Evolutionary conservation across 1,140 invertebrate species (phyloP), one percentile per base, ranked within the genome.

Genomic region (Macrobrachium rosenbergii): DNA sequence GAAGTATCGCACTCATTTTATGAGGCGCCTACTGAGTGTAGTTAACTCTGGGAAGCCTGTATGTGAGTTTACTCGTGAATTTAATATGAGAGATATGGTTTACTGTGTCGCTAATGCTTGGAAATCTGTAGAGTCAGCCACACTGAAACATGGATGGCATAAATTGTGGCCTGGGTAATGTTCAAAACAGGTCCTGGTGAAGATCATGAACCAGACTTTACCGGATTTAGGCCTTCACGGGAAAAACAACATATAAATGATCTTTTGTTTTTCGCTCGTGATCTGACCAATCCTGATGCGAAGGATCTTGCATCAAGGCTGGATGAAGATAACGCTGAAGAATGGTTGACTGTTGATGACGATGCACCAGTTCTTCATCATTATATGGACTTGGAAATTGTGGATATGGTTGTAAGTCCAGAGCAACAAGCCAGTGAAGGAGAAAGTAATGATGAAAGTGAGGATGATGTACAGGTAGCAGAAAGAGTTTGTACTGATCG

Each of bases 141-240:
- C 80, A 69, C 37, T 82, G 21, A 82, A 59, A 72, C 67, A 69
- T 23, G 63, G 63, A 11, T 82, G 80, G 80, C 80, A 82, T n/a
- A 82, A 82, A 21, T 23, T 82, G 80, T 82, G 80, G 80, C 37
- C 80, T 52, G 12, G 5, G 0, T 72, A 43, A 82, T 82, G 64
- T 72, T 82, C 14, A 37, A 6, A 43, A 16, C 37, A 23, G 59
- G 45, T 28, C 16, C 60, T 3, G 14, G 12, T 63, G 79, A 81
- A 16, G 60, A 64, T 8, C 16, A 2, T 37, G 62, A 37, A 43
- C 78, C 60, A 81, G 12, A 37, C 43, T 37, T 81, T 67, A 64
- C 59, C 0, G 63, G 63, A 16, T 64, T 67, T 45, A 19, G 8
- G 19, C 11, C 11, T 12, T n/a, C 58, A n/a, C 58, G 64, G 43